Evolutionary conservation across 2,113 vertebrate genomes (phyloP).

Genomic region (Hippocampus abdominalis): DNA sequence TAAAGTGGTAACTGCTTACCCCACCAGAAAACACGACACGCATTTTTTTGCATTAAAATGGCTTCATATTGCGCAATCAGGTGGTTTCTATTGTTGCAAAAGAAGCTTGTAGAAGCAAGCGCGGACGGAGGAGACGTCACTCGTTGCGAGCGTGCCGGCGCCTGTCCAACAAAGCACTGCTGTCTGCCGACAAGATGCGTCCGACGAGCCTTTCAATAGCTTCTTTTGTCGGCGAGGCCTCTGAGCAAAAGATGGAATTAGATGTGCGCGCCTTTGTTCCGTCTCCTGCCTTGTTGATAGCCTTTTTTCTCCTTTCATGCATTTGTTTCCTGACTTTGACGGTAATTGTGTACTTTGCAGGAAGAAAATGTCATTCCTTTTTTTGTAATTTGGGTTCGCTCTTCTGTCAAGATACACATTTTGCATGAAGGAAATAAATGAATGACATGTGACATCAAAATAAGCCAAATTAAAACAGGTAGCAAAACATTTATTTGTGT

Average conservation of each 20-base stretch:
- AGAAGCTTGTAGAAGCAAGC: conserved; percentile 4
- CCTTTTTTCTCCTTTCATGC: background rate
- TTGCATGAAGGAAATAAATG: no score
- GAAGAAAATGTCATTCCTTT: no score
- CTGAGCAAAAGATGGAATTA: conserved; percentile 42
- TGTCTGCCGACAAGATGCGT: conserved; percentile 42
- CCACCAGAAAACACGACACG: background rate
- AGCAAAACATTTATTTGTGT: no score
- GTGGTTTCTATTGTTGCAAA: background rate
- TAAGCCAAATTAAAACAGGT: no score
- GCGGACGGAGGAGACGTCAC: conserved; percentile 46
- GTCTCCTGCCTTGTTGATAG: conserved; percentile 3
- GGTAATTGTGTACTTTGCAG: no score
- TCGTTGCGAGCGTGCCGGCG: conserved; percentile 20
- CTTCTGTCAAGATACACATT: no score
- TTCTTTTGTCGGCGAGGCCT: conserved; percentile 42
- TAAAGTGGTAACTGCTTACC: background rate
- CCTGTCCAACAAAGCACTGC: conserved; percentile 38
- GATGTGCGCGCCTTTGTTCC: conserved; percentile 30
- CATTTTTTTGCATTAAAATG: background rate
- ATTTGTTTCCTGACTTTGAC: background rate
- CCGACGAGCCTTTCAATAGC: conserved; percentile 43
- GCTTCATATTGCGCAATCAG: background rate
- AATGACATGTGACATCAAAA: no score
- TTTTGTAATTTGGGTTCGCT: no score